Evolutionary conservation across 2,113 vertebrate genomes (phyloP), one percentile per base, ranked within the genome.

Genomic region (Brienomyrus longianalis): DNA sequence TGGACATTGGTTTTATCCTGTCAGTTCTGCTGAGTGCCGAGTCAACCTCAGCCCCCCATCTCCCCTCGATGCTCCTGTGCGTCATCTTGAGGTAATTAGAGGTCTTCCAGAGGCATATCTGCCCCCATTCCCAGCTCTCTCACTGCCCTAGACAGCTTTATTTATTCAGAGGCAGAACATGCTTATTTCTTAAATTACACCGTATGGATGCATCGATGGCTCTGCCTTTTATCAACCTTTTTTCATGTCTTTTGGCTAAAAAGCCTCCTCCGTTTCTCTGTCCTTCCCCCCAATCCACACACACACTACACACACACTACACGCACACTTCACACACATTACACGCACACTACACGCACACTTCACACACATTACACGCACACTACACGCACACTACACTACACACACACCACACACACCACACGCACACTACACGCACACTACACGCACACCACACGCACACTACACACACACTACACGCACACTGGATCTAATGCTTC

Each of bases 41-140:
- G 90, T 90, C 83, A 45, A 91, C 90, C 74, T 92, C 93, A 90
- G 90, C 90, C 85, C 62, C 84, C 91, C 91, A 77, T 92, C 91
- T 90, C 88, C 93, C 91, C 90, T 90, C 62, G 52, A 66, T 92
- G 89, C 23, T 87, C 47, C 66, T 91, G 93, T 96, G 95, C 94
- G 95, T 96, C 95, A 96, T 90, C 89, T 90, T 92, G 93, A 94
- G 92, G 91, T 96, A 95, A 96, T 96, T 95, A 94, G 92, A 92
- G 95, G 94, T 94, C 94, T 93, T 59, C 50, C 86, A 90, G 91
- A 91, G 84, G 88, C 93, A 89, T 89, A 91, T 94, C 92, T 90
- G 56, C 91, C 92, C 92, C 92, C 92, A 90, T 91, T 93, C 89
- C 66, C 74, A 83, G n/a, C 93, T 92, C 90, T 91, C 90, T 90